Evolutionary conservation across 2,888 invertebrate species (phyloP).

Genomic region (Harpalus rufipes): DNA sequence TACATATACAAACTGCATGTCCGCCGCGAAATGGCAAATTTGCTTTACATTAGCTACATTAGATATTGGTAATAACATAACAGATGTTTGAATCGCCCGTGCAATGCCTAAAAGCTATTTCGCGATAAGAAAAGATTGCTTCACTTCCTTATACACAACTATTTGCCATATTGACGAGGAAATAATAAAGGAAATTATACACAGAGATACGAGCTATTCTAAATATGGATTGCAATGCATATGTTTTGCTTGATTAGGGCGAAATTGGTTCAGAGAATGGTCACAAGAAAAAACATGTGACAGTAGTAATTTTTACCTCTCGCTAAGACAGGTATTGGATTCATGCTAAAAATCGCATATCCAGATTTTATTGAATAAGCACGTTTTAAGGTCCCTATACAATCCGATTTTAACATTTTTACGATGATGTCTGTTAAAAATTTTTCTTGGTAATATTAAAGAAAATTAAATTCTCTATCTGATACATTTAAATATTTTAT

Average conservation of each 20-base stretch:
- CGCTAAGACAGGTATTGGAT: no score
- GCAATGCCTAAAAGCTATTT: slow-evolving; percentile 61
- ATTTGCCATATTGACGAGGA: slow-evolving; percentile 57
- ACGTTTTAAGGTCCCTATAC: no score
- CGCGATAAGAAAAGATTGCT: slow-evolving; percentile 51
- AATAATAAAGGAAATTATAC: slow-evolving; percentile 60
- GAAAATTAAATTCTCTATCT: no score
- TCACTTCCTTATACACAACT: slow-evolving; percentile 53
- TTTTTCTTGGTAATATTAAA: no score
- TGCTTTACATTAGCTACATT: slow-evolving; percentile 35
- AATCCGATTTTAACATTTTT: no score
- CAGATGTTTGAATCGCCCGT: slow-evolving; percentile 57
- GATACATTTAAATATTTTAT: no score
- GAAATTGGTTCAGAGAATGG: slow-evolving; percentile 46
- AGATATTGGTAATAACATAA: slow-evolving; percentile 43
- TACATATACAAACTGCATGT: not conserved
- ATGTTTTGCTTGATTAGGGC: slow-evolving; percentile 47
- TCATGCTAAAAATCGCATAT: no score
- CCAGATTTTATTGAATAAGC: no score
- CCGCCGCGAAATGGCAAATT: slow-evolving; percentile 39
- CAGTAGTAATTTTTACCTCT: no score
- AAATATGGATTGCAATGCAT: slow-evolving; percentile 60
- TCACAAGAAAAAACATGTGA: no score
- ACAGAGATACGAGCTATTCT: slow-evolving; percentile 47
- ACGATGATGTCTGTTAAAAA: no score